phyloP scores from a whole-genome alignment of 2,888 invertebrate genomes.

The Julus scanicus region DNA sequence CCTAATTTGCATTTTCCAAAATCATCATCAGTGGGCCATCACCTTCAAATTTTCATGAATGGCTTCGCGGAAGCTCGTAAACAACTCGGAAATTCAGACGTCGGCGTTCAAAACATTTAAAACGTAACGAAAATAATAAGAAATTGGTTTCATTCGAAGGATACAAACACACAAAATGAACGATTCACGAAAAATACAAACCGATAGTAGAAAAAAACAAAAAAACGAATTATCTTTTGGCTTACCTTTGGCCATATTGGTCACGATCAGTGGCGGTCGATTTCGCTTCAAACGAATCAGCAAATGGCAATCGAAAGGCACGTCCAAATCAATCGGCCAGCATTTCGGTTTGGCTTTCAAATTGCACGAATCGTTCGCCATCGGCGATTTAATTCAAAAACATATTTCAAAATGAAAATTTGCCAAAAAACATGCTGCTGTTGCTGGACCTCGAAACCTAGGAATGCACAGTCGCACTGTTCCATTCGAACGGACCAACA shows the following conservation, averaged over 20 bases:
- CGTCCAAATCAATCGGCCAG: background rate
- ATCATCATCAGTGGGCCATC: background rate
- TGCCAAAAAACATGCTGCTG: background rate
- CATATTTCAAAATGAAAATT: background rate
- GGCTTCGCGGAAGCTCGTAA: background rate
- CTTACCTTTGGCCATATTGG: conserved; percentile 38
- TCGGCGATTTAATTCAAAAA: background rate
- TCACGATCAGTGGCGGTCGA: conserved; percentile 16
- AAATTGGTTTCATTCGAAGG: background rate
- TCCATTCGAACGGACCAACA: background rate
- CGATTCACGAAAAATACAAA: background rate
- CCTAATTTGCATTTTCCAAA: background rate
- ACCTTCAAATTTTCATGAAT: conserved; percentile 32
- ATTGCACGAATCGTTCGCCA: background rate
- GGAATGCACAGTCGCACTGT: conserved; percentile 6
- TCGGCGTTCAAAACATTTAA: background rate
- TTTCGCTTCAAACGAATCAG: background rate
- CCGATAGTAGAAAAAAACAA: background rate
- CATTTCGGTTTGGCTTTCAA: background rate
- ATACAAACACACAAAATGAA: too few species aligned
- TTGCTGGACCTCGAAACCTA: conserved; percentile 29
- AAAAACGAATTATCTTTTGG: too few species aligned
- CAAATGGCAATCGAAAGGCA: background rate
- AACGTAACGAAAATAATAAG: background rate
- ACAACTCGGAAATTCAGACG: background rate